Evolutionary conservation across 2,113 vertebrate species (phyloP).

Genomic region (Aspidoscelis tigris): DNA sequence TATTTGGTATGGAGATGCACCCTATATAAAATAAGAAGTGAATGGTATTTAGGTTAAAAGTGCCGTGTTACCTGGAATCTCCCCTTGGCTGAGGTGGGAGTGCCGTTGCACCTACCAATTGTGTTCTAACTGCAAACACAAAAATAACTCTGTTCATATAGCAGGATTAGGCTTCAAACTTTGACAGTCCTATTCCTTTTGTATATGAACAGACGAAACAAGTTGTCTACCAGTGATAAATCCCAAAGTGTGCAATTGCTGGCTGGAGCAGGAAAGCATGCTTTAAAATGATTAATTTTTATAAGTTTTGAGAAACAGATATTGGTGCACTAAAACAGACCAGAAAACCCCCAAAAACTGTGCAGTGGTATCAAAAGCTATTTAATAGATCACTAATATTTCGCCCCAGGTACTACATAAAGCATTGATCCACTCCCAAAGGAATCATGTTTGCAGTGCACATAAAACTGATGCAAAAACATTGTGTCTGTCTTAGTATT

Average conservation of each 20-base stretch:
- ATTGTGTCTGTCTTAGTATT: not conserved
- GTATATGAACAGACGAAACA: slow-evolving; percentile 10
- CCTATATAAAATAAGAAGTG: too few relatives aligned
- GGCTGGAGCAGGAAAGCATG: not conserved
- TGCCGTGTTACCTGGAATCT: too few relatives aligned
- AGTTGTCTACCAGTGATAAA: slow-evolving; percentile 1
- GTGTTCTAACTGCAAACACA: not conserved
- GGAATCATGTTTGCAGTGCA: slow-evolving; percentile 42
- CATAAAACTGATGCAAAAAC: slow-evolving; percentile 37
- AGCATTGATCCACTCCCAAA: slow-evolving; percentile 57
- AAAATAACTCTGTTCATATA: not conserved
- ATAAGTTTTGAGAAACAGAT: slow-evolving; percentile 29
- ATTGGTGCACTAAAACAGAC: slow-evolving; percentile 13
- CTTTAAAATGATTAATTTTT: slow-evolving; percentile 43
- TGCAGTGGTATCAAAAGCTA: slow-evolving; percentile 43
- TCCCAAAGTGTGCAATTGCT: slow-evolving; percentile 18
- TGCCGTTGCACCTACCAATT: too few relatives aligned
- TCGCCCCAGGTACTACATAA: slow-evolving; percentile 51
- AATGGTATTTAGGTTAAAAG: too few relatives aligned
- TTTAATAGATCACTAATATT: slow-evolving; percentile 53
- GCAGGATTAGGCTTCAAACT: slow-evolving; percentile 14
- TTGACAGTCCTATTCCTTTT: slow-evolving; percentile 27
- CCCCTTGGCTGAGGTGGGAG: too few relatives aligned
- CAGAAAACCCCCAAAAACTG: slow-evolving; percentile 31
- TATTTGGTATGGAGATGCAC: too few relatives aligned